A percentile compares a stretch with the other conserved stretches of the same genome.
phyloP scores from a whole-genome alignment of 2,113 vertebrate species.

The Phyllostomus discolor region DNA sequence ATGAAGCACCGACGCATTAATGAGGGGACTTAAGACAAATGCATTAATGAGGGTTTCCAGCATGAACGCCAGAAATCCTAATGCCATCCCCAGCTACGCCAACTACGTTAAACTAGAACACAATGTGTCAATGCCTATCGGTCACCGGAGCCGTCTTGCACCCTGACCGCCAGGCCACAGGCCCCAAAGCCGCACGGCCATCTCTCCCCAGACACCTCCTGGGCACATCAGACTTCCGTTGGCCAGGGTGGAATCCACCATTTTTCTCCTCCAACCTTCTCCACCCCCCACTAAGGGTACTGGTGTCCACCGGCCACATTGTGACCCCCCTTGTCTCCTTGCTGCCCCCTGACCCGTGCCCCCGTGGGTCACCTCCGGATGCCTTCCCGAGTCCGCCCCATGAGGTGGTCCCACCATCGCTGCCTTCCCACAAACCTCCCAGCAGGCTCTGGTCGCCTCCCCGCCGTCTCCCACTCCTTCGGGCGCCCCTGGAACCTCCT shows the following conservation, averaged over 20 bases:
- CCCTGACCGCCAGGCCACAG: no score
- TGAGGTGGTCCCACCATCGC: background rate
- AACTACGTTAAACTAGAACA: background rate
- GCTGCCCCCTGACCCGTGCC: background rate
- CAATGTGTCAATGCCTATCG: background rate
- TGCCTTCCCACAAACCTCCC: background rate
- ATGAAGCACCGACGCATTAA: background rate
- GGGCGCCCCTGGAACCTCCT: background rate
- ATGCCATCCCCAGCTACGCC: background rate
- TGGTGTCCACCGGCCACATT: no score
- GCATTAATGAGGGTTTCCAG: background rate
- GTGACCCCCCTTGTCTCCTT: background rate
- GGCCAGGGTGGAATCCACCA: background rate
- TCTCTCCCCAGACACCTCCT: background rate
- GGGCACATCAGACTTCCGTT: background rate
- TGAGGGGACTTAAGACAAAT: background rate
- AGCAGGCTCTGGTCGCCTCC: background rate
- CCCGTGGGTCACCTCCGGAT: background rate
- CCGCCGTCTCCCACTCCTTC: background rate
- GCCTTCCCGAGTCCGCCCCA: background rate
- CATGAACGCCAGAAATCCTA: background rate
- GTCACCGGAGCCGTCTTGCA: background rate
- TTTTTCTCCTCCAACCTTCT: background rate
- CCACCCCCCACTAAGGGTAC: background rate
- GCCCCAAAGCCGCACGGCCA: fast-evolving